A percentile compares a stretch with the other conserved stretches of the same genome.
These are phyloP conservation scores for Volucella zonaria DNA, from an alignment of 2,888 invertebrate genomes.

Conservation along the genomic window DNA sequence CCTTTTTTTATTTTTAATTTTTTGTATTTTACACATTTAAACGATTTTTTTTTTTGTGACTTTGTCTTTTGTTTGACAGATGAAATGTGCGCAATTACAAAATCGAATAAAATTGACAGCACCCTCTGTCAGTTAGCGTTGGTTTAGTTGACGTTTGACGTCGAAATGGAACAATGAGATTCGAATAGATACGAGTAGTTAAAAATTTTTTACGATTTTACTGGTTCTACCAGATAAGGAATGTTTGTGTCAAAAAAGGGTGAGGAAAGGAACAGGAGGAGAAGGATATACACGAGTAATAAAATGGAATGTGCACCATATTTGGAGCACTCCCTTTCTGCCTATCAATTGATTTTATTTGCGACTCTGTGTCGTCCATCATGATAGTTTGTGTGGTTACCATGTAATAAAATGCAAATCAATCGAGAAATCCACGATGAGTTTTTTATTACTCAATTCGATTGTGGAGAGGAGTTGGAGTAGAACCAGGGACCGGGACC, in stretches of 20 bases:
- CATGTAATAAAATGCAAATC: conserved; percentile 67
- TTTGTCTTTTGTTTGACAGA: conserved; percentile 40
- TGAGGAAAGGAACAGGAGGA: too few relatives aligned
- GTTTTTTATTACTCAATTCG: conserved; percentile 61
- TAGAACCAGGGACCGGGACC: neutral
- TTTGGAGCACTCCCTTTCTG: conserved; percentile 9
- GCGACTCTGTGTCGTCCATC: neutral
- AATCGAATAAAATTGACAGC: conserved; percentile 29
- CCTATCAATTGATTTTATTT: conserved; percentile 25
- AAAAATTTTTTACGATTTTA: neutral
- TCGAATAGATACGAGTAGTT: conserved; percentile 17
- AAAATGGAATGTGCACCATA: conserved; percentile 30
- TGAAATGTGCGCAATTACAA: conserved; percentile 46
- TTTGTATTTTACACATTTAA: conserved; percentile 16
- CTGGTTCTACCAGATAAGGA: too few relatives aligned
- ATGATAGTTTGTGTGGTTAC: conserved; percentile 57
- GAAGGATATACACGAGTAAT: too few relatives aligned
- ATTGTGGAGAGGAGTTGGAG: neutral
- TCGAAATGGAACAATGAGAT: conserved; percentile 11
- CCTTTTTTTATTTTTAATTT: neutral
- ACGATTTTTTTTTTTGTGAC: neutral
- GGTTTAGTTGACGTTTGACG: too few relatives aligned
- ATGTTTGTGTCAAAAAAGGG: too few relatives aligned
- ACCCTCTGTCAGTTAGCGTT: conserved; percentile 10
- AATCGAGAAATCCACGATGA: conserved; percentile 48